Percentiles rank a stretch among this genome's conserved stretches.
Evolutionary conservation across 1,140 invertebrate genomes (phyloP).

Genomic region (Drosophila arizonae): DNA sequence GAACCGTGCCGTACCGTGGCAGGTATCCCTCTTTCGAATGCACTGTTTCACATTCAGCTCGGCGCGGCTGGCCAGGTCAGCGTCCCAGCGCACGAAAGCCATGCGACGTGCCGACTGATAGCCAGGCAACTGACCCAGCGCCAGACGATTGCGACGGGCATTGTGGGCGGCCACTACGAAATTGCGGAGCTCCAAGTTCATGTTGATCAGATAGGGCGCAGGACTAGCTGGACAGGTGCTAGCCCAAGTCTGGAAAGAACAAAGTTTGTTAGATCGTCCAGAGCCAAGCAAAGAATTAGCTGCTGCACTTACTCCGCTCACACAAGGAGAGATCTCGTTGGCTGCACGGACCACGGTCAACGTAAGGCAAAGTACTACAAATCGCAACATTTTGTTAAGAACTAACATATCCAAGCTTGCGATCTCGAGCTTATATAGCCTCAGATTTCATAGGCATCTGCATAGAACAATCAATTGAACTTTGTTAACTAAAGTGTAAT

Average conservation of each 20-base stretch:
- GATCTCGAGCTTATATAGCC: slow-evolving; percentile 15
- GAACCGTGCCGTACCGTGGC: slow-evolving; percentile 55
- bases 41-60: slow-evolving; percentile 58
- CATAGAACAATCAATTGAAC: neutral
- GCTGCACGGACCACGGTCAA: neutral
- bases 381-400: slow-evolving; percentile 25
- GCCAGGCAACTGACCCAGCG: slow-evolving; percentile 27
- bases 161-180: slow-evolving; percentile 42
- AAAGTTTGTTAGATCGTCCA: neutral
- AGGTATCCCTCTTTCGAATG: slow-evolving; percentile 44
- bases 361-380: neutral
- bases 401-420: slow-evolving; percentile 2
- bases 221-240: slow-evolving; percentile 39
- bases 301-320: slow-evolving; percentile 44
- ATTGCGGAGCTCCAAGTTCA: neutral
- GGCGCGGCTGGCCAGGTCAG: slow-evolving; percentile 52
- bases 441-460: neutral
- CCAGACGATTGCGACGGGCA: slow-evolving; percentile 39
- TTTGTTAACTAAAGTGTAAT: neutral
- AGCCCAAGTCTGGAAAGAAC: slow-evolving; percentile 22
- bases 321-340: slow-evolving; percentile 44
- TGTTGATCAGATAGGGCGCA: slow-evolving; percentile 16
- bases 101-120: slow-evolving; percentile 47
- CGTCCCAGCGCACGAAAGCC: slow-evolving; percentile 58
- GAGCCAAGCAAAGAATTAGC: neutral